These are phyloP conservation scores for Enchytraeus crypticus DNA, from an alignment of 2,888 invertebrate genomes.

Conservation along the genomic window DNA sequence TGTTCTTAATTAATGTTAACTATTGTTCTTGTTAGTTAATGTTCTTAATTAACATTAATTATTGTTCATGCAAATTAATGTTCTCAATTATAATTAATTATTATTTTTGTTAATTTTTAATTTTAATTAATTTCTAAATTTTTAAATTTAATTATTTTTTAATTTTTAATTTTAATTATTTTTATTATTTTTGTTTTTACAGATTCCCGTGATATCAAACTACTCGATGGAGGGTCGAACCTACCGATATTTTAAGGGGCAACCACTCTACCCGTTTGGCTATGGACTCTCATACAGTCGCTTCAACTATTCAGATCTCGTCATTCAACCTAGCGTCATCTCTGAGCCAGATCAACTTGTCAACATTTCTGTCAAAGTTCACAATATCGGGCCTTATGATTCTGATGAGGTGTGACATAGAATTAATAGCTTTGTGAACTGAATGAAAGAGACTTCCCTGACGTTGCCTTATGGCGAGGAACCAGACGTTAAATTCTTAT, in stretches of 20 bases:
- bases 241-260: conserved; percentile 39
- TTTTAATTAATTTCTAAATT: not conserved
- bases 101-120: not conserved
- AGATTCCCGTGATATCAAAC: conserved; percentile 30
- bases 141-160: not conserved
- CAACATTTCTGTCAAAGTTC: conserved; percentile 24
- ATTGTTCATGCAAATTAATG: no score
- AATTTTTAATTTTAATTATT: not conserved
- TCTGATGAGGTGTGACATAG: conserved; percentile 35
- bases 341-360: conserved; percentile 26
- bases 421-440: no score
- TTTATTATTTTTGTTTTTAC: not conserved
- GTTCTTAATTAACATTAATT: no score
- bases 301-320: conserved; percentile 18
- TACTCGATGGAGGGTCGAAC: conserved; percentile 39
- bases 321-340: conserved; percentile 6
- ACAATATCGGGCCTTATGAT: conserved; percentile 31
- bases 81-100: not conserved
- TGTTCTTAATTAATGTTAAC: no score
- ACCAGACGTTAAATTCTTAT: no score
- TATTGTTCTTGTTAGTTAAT: no score
- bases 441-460: no score
- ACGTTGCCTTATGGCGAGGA: no score
- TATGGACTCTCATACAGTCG: conserved; percentile 27
- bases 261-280: conserved; percentile 33